Base-by-base conservation (phyloP, 2,888 invertebrate genomes). In the Alviniconcha strummeri region DNA sequence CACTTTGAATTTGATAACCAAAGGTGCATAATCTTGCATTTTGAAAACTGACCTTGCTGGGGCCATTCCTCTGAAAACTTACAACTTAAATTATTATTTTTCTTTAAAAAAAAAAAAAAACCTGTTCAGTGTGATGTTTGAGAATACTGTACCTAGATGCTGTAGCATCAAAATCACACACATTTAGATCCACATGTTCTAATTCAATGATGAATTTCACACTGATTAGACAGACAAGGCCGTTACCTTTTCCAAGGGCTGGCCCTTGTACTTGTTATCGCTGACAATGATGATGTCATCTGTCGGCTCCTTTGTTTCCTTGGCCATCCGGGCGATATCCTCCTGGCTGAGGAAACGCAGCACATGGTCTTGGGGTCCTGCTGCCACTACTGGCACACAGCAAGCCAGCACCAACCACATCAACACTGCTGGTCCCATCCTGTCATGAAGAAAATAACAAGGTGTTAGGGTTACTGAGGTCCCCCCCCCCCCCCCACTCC, bases 301-400 rank as follows among this genome's bases (percentile, higher is more conserved):
- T 15, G 11, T 11, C 72, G 11, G 36, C 17, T 36, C 52, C 56
- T 52, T 11, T 5, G 36, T 55, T 19, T 57, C 17, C 36, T 77
- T 56, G 19, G 57, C 57, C 57, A 19, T 77, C 54, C 19, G 57
- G 56, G 56, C 9, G 56, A 36, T 57, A 19, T 77, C 19, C 19
- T 77, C n/a, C 9, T 57, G 77, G 57, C n/a, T 77, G 77, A 57
- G 57, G 77, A 77, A 77, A 3, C 77, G 77, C 77, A 77, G 77
- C 5, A 60, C 77, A 13, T 57, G 8, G 19, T 77, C 77, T 11
- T 77, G 57, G 6, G 57, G 13, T 19, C 56, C 77, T 19, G 57
- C 19, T 5, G 13, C 77, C 52, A 56, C 57, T 11, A 52, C 57
- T 7, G 19, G 6, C 4, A 19, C 19, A 19, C 77, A 77, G 76